phyloP scores from a whole-genome alignment of 2,113 vertebrate genomes.

The Corythaeola cristata region DNA sequence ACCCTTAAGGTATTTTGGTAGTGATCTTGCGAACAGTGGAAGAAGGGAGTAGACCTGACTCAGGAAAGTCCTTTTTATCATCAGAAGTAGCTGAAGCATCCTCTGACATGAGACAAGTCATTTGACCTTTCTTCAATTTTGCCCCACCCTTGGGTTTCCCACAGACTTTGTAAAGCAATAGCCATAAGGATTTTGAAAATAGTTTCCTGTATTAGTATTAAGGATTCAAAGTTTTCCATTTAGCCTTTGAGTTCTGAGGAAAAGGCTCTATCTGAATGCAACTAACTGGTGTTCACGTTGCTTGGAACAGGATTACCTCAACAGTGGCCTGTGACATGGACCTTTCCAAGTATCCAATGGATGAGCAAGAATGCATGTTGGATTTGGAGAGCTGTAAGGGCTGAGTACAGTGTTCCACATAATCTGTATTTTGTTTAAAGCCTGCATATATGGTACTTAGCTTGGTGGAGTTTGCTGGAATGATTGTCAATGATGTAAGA shows the following conservation, averaged over 20 bases:
- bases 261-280: not conserved
- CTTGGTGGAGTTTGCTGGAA: not conserved
- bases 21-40: not conserved
- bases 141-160: not conserved
- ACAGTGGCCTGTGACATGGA: slow-evolving; percentile 98
- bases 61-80: not conserved
- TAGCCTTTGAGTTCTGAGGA: not conserved
- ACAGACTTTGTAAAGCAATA: not conserved
- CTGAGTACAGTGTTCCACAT: not conserved
- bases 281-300: not conserved
- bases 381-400: slow-evolving; percentile 97
- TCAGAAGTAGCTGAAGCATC: not conserved
- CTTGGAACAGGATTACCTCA: slow-evolving; percentile 86
- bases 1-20: not conserved
- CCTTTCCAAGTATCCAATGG: slow-evolving; percentile 97
- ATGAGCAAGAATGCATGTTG: slow-evolving; percentile 96
- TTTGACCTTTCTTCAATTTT: not conserved
- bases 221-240: not conserved
- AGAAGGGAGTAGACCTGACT: not conserved
- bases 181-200: not conserved
- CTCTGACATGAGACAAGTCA: not conserved
- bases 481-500: not conserved
- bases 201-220: not conserved
- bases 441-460: not conserved
- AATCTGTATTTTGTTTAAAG: not conserved